Percentiles rank a stretch among this genome's conserved stretches.
Conservation (phyloP, 2,113 vertebrate genomes). For the Charadrius vociferus region DNA sequence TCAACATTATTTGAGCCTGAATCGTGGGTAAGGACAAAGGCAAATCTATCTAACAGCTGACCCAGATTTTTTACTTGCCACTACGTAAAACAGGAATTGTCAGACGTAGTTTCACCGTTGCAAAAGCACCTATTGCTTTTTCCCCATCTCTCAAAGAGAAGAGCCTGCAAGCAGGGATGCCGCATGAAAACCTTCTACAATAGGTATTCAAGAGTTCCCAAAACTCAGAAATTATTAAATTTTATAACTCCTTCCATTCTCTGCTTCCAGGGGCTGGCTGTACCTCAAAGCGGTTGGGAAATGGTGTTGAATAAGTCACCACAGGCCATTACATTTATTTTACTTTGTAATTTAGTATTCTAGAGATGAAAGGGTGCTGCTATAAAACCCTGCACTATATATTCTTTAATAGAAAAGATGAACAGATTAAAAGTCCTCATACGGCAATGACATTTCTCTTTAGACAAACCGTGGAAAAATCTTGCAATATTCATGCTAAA, state of each 20-base stretch:
- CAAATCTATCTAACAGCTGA: background rate
- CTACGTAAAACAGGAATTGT: background rate
- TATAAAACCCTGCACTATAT: background rate
- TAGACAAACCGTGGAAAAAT: background rate
- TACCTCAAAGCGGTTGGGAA: background rate
- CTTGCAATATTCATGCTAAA: background rate
- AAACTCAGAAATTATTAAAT: background rate
- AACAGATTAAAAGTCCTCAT: background rate
- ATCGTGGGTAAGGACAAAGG: background rate
- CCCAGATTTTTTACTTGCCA: background rate
- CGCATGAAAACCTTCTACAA: background rate
- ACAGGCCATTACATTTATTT: background rate
- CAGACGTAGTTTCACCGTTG: background rate
- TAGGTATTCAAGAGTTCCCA: background rate
- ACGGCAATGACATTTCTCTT: background rate
- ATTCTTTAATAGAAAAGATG: background rate
- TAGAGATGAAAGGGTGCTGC: background rate
- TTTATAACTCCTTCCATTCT: background rate
- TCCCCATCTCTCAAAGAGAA: background rate
- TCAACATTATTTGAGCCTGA: background rate
- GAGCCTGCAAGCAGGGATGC: background rate
- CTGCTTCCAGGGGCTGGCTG: background rate
- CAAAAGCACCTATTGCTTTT: background rate
- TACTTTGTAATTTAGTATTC: background rate
- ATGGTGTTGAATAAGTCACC: background rate